Evolutionary conservation across 2,797 vertebrate genomes (phyloP).

Genomic region (Poecilia wingei): DNA sequence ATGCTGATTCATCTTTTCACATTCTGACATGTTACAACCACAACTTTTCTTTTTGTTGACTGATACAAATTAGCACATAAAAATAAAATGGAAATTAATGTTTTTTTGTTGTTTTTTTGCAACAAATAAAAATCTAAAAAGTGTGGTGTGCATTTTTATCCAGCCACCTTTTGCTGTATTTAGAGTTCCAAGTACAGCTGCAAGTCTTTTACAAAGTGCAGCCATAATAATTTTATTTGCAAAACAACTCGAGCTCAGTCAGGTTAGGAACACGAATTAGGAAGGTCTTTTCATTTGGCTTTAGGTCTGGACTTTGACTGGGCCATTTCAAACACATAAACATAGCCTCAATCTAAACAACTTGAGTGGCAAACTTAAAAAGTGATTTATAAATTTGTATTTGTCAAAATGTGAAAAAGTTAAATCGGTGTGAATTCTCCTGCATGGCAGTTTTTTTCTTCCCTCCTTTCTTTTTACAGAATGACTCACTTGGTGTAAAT

Average conservation of each 20-base stretch:
- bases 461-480: not conserved
- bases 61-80: not conserved
- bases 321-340: not conserved
- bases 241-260: not conserved
- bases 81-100: not conserved
- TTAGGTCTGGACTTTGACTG: not conserved
- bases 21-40: not conserved
- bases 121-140: not conserved
- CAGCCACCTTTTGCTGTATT: not conserved
- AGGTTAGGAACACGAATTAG: not conserved
- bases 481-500: constrained; percentile 96
- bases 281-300: not conserved
- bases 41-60: not conserved
- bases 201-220: not conserved
- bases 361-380: not conserved
- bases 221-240: not conserved
- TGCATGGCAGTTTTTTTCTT: not conserved
- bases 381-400: not conserved
- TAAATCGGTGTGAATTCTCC: not conserved
- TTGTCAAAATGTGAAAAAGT: not conserved
- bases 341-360: not conserved
- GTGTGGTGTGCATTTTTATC: not conserved
- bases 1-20: not conserved
- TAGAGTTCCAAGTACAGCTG: not conserved
- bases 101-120: not conserved